Conservation (phyloP, 2,888 invertebrate genomes). For the Lasioglossum figueresi region DNA sequence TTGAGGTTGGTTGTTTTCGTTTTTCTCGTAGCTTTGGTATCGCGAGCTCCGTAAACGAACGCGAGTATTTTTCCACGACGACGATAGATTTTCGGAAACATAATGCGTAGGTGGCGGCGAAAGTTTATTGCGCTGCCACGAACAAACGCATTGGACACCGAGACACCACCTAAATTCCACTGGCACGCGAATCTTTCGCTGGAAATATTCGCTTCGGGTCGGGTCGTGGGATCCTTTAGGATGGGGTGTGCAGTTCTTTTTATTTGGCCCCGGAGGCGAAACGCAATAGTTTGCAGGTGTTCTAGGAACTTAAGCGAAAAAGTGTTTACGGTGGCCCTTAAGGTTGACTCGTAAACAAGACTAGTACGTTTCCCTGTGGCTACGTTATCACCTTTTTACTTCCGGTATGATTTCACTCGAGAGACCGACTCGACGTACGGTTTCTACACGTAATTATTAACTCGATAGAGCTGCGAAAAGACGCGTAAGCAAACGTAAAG, state of each 20-base stretch:
- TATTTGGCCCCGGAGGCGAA: slow-evolving; percentile 31
- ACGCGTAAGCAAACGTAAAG: neutral
- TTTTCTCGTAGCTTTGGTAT: neutral
- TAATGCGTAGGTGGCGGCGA: neutral
- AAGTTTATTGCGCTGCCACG: neutral
- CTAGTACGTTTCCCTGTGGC: neutral
- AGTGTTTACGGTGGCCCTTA: slow-evolving; percentile 3
- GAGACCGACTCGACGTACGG: neutral
- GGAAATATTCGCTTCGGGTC: neutral
- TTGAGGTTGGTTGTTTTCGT: neutral
- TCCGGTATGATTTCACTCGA: neutral
- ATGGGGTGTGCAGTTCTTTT: no score
- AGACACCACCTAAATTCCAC: neutral
- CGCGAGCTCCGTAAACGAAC: neutral
- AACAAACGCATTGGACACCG: neutral
- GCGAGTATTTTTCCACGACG: neutral
- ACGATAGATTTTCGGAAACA: neutral
- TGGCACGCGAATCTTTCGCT: neutral
- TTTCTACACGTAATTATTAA: neutral
- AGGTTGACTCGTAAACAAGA: slow-evolving; percentile 47
- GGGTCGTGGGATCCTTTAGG: neutral
- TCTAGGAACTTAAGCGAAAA: slow-evolving; percentile 40
- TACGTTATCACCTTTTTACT: slow-evolving; percentile 16
- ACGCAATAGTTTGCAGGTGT: slow-evolving; percentile 50
- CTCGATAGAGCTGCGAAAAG: neutral